Evolutionary conservation across 2,797 vertebrate genomes (phyloP), one percentile per base, ranked within the genome.

Genomic region (Ambastaia sidthimunki): DNA sequence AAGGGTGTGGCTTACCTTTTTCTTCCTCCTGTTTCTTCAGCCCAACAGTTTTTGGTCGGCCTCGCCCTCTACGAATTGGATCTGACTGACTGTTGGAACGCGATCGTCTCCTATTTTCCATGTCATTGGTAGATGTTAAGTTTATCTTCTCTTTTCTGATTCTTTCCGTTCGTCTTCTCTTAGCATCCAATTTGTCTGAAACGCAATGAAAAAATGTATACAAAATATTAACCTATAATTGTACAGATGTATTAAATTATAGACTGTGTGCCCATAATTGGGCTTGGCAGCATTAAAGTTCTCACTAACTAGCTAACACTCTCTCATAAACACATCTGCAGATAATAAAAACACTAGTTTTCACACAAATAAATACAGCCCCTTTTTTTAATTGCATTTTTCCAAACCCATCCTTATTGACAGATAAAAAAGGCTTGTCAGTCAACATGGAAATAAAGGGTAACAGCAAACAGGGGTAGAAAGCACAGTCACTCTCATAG

Each of bases 1-100:
- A 15, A 31, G 28, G 37, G 21, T 25, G n/a, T 31, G 16, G 23
- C 13, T 87, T 93, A 98, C 98, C 97, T 95, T 96, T 97, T 84
- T 99, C 97, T 69, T 98, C 98, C 68, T 99, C 97, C 0, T 95
- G 96, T 54, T 97, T 99, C 93, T 97, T 99, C 66, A 96, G 91
- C 16, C 96, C 94, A 44, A 95, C 93, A 18, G 95, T 96, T 87
- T 98, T 99, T 2, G 97, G 97, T 88, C 98, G 85, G 70, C 98
- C 97, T 81, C 98, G 92, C 54, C 97, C 97, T 85, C 98, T 92
- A 65, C 97, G 94, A 89, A 95, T 97, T 48, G 95, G 94, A 84
- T 99, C 97, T 50, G 96, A 97, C 68, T 98, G 97, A 89, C 96
- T 98, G 90, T 97, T 97, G 85, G 95, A 92, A 67, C 97, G 93